Evolutionary conservation across 2,797 vertebrate genomes (phyloP).

Genomic region (Notoglanidium macrostoma): DNA sequence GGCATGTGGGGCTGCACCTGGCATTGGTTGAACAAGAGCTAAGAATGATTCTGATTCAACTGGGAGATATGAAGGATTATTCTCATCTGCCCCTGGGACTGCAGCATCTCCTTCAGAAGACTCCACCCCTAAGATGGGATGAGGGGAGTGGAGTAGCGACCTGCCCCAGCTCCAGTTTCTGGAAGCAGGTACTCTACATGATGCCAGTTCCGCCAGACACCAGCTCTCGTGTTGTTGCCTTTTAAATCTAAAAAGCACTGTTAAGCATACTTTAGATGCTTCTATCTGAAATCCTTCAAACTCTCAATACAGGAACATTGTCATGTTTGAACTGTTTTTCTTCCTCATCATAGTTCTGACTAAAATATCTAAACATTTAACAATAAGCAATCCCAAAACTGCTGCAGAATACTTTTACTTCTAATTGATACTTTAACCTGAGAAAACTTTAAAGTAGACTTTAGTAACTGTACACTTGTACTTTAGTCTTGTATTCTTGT

Average conservation of each 20-base stretch:
- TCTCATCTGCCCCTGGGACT: constrained; percentile 73
- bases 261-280: neutral
- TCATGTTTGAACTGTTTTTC: neutral
- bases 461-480: too few relatives aligned
- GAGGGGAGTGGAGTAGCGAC: neutral
- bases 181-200: constrained; percentile 49
- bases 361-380: neutral
- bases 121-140: constrained; percentile 72
- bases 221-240: neutral
- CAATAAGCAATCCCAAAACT: neutral
- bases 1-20: constrained; percentile 81
- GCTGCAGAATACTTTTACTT: neutral
- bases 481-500: too few relatives aligned
- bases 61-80: constrained; percentile 67
- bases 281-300: neutral
- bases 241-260: neutral
- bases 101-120: constrained; percentile 76
- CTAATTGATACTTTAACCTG: neutral
- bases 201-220: constrained; percentile 35
- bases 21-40: constrained; percentile 75
- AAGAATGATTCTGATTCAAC: constrained; percentile 83
- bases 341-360: too few relatives aligned
- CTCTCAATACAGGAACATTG: neutral
- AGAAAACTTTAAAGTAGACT: too few relatives aligned
- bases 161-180: constrained; percentile 38